Base-by-base conservation (phyloP, 2,888 invertebrate genomes). In the Meganola albula region DNA sequence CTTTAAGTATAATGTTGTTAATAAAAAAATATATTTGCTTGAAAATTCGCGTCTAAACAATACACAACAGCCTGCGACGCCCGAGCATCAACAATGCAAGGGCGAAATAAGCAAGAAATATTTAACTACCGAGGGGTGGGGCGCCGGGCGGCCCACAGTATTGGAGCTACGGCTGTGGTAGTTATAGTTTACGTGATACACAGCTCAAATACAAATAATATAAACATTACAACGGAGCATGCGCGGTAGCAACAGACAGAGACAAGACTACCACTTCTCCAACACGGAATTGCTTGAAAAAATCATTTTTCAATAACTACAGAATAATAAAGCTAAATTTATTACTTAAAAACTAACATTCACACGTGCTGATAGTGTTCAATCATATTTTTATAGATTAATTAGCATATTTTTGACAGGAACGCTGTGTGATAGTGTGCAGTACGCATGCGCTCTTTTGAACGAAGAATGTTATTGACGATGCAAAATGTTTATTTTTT, bases 201-300 rank as follows among this genome's bases (percentile, higher is more conserved):
- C 86, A 86, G 83, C 85, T 86, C 82, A 84, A 87, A 86, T 87
- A 87, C 87, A 87, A 87, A 87, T 87, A 87, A 87, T 87, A 87
- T 87, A 87, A 87, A 87, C 87, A 87, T 84, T 80, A 76, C 76
- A 66, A 56, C 76, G 48, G 83, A 73, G 85, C 85, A 85, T 85
- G 85, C 83, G 85, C 85, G 37, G 63, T 80, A 44, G 47, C 40
- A 21, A 44, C 69, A 63, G 83, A 84, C 68, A 65, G 75, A 57
- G 84, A 84, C 68, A 64, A 53, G 55, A 53, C 61, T 54, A 76
- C 47, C 44, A 33, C 37, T 31, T 38, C 38, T 33, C 24, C 32
- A 31, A 35, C 30, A 42, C 39, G 42, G 36, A 52, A 58, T 57
- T 45, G 50, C 47, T 46, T 42, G 44, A 34, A 38, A 45, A 49